Percentiles rank a stretch among this genome's conserved stretches.
Conservation (phyloP, 2,797 vertebrate species). For the Emys orbicularis region DNA sequence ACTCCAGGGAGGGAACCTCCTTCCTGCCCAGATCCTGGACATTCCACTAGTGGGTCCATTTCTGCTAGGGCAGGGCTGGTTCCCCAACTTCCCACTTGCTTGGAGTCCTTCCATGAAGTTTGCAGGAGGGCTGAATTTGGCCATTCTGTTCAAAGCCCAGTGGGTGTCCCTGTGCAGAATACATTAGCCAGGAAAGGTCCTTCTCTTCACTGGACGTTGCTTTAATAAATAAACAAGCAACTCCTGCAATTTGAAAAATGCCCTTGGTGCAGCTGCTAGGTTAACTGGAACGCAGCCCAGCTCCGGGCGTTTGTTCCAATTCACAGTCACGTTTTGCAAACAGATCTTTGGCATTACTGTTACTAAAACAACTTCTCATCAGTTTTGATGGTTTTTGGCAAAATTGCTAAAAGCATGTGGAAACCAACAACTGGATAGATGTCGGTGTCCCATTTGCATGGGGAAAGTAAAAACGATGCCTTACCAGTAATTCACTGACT, state of each 20-base stretch:
- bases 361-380: not conserved
- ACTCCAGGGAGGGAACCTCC: not conserved
- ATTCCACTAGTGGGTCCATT: not conserved
- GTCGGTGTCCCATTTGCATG: not conserved
- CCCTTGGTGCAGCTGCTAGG: not conserved
- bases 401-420: not conserved
- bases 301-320: not conserved
- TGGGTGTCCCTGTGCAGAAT: not conserved
- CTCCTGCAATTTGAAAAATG: too few relatives aligned
- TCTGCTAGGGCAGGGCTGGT: not conserved
- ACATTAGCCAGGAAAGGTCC: not conserved
- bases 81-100: not conserved
- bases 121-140: not conserved
- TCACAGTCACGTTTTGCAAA: constrained; percentile 18
- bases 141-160: too few relatives aligned
- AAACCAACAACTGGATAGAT: not conserved
- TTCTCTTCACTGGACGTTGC: not conserved
- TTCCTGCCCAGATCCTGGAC: not conserved
- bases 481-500: not conserved
- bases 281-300: too few relatives aligned
- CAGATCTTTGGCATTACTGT: not conserved
- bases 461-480: not conserved
- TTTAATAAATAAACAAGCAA: not conserved
- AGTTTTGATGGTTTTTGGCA: constrained; percentile 13
- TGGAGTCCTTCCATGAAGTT: not conserved